Evolutionary conservation across 2,888 invertebrate genomes (phyloP), one percentile per base, ranked within the genome.

Genomic region (Strigamia maritima): DNA sequence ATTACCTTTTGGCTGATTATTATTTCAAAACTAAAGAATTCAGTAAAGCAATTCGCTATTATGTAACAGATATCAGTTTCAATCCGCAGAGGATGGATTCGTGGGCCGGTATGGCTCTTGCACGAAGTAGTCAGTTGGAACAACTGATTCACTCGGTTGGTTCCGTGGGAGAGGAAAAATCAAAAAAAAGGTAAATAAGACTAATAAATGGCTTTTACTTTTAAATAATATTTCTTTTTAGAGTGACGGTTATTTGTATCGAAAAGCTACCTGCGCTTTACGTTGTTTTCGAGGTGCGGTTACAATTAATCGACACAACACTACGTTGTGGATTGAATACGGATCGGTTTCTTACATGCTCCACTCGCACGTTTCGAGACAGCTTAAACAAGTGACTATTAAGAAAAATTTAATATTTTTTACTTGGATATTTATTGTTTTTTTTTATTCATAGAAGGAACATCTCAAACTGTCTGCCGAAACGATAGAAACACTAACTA

Each of bases 1-100:
- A 93, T 85, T 97, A 95, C 85, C 87, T 97, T n/a, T 87, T 98
- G 28, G 97, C 92, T 0, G 97, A 98, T 87, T 94, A 92, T 86
- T 92, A 95, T 86, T 95, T 97, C 84, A 97, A 97, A 86, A 93
- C 91, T 84, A 91, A 92, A 82, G 94, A 95, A 82, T 90, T 85
- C 81, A 86, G 86, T 79, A 90, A 91, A 84, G 93, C 95, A 14
- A 89, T 93, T 2, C 92, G 92, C 83, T 95, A 92, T 86, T 97
- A 95, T 85, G 89, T 92, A 79, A 87, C 92, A 83, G 97, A 98
- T 86, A 88, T 97, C 28, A 91, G 93, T 81, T 89, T 94, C 38
- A 93, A 93, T 86, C 93, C 91, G 0, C 87, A 89, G 78, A 89
- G 97, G 77, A 89, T 96, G 80, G 95, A 96, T 87, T 94, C 97